These are phyloP conservation scores for Calliphora vomitoria DNA, from an alignment of 2,888 invertebrate species.

Conservation along the genomic window DNA sequence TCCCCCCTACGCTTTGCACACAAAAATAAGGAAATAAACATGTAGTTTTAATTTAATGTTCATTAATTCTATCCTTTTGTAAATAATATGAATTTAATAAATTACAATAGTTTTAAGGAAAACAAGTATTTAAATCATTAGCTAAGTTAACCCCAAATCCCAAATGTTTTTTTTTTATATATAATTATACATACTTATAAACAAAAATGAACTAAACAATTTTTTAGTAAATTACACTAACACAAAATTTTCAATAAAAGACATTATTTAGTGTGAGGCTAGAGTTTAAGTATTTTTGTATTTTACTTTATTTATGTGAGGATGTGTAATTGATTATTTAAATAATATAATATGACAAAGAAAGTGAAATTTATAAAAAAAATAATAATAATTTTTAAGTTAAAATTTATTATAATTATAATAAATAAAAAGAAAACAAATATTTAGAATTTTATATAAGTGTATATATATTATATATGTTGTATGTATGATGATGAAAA, in stretches of 20 bases:
- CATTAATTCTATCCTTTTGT: conserved; percentile 21
- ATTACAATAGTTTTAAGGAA: conserved; percentile 37
- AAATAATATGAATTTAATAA: conserved; percentile 55
- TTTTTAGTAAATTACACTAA: conserved; percentile 43
- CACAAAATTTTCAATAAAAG: conserved; percentile 45
- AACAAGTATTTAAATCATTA: conserved; percentile 55
- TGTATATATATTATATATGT: conserved; percentile 7
- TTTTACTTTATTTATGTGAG: conserved; percentile 31
- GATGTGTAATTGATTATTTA: conserved; percentile 27
- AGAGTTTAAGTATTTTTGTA: conserved; percentile 64
- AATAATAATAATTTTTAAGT: neutral
- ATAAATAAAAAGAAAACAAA: neutral
- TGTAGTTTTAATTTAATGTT: neutral
- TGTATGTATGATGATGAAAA: neutral
- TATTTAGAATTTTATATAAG: neutral
- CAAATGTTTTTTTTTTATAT: conserved; percentile 28
- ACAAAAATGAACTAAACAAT: conserved; percentile 10
- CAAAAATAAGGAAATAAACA: conserved; percentile 63
- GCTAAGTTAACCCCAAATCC: conserved; percentile 33
- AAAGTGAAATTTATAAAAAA: conserved; percentile 13
- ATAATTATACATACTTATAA: neutral
- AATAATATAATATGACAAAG: conserved; percentile 15
- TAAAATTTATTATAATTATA: neutral
- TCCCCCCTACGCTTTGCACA: conserved; percentile 30
- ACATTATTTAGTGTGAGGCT: conserved; percentile 70